Evolutionary conservation across 2,797 vertebrate species (phyloP).

Genomic region (Agapornis canus): DNA sequence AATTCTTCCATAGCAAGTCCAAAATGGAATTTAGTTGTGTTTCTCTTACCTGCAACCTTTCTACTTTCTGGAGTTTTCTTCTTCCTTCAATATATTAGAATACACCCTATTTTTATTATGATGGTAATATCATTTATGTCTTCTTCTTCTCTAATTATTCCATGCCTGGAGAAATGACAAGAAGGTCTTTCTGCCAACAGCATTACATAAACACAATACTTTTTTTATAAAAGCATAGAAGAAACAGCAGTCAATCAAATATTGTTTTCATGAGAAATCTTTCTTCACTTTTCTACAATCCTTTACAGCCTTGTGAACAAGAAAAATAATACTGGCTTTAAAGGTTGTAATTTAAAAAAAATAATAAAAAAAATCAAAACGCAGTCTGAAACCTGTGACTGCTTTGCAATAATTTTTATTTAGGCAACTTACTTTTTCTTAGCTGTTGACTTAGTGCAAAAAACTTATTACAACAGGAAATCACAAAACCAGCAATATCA

Average conservation of each 20-base stretch:
- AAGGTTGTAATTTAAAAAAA: background rate
- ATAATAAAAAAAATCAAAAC: background rate
- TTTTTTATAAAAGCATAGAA: constrained; percentile 26
- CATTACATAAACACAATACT: constrained; percentile 14
- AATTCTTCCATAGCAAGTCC: background rate
- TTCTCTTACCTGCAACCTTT: constrained; percentile 59
- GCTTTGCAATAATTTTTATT: constrained; percentile 26
- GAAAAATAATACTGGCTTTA: background rate
- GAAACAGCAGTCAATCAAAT: constrained; percentile 63
- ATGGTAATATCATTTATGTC: constrained; percentile 36
- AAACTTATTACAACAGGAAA: background rate
- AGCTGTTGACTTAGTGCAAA: background rate
- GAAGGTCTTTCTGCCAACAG: constrained; percentile 14
- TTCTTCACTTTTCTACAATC: background rate
- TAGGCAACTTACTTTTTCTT: background rate
- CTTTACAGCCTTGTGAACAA: background rate
- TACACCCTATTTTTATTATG: constrained; percentile 10
- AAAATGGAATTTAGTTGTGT: constrained; percentile 60
- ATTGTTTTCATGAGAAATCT: constrained; percentile 17
- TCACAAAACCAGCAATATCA: background rate
- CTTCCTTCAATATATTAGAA: constrained; percentile 35
- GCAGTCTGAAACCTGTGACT: background rate
- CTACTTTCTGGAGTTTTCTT: background rate
- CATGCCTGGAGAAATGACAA: constrained; percentile 38
- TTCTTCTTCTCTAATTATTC: constrained; percentile 65